Base-by-base conservation (phyloP, 2,113 vertebrate genomes). In the Crotalus tigris region DNA sequence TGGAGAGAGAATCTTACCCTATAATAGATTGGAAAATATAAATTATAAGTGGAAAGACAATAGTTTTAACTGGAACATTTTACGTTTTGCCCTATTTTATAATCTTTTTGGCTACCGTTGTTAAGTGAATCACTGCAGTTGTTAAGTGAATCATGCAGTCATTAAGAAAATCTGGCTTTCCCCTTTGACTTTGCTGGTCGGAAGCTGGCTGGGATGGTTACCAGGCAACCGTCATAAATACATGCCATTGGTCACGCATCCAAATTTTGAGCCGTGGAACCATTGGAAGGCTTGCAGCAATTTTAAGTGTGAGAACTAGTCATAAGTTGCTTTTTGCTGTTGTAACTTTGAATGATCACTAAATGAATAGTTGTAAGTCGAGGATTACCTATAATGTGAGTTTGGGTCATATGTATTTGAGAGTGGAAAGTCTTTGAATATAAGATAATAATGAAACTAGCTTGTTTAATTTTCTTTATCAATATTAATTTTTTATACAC, bases 1-100 rank as follows among this genome's bases (percentile, higher is more conserved):
- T 93, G 95, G 95, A 94, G 97, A 95, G 92, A 49, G 39, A 95
- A 91, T 94, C 94, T 94, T 96, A 95, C 94, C 21, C 0, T 75
- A 95, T 92, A 92, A 95, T 95, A 95, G 94, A 94, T 95, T 93
- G 94, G 15, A 91, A 95, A 93, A 95, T 53, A 91, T 92, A 90
- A 96, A 96, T 88, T 49, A 26, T 88, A 93, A 90, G 91, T 49
- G 64, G 49, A 94, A 87, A 92, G 91, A 85, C 24, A 90, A 92
- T 64, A 92, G 87, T 57, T 95, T 96, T 96, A 96, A 95, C 91
- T 91, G 88, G 81, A 0, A 54, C 93, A 61, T 95, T 96, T 9
- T n/a, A 12, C n/a, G 4, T 29, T 64, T 64, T 15, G 29, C 29
- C 29, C 12, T 29, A 15, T n/a, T 69, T 69, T n/a, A 15, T 29